Evolutionary conservation across 2,888 invertebrate species (phyloP), one percentile per base, ranked within the genome.

Genomic region (Trichogramma evanescens): DNA sequence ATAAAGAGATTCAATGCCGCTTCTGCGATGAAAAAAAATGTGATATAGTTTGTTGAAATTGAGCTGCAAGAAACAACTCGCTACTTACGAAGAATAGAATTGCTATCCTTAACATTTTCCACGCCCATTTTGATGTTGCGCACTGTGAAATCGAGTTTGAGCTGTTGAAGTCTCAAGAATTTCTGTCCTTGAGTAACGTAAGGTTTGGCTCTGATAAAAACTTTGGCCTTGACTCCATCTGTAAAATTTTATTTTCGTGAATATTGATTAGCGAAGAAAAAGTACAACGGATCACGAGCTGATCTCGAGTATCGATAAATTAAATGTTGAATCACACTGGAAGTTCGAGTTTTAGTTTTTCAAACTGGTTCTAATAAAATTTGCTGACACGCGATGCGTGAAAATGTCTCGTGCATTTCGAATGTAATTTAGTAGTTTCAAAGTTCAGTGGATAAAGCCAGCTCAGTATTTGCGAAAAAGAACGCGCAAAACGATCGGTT

Each of bases 101-200:
- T 92, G 69, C 89, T 86, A 72, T 89, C 89, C 66, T 89, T 88
- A 55, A 91, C 83, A 72, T 91, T 91, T 72, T 91, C 89, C 40
- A 92, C 91, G 10, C 91, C 91, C 92, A 92, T 92, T 75, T 84
- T 83, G 52, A 92, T 91, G 67, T 89, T 84, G 71, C 86, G 87
- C 13, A 92, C 91, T 72, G 88, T 89, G 78, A 92, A 92, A 77
- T 92, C 92, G 82, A 92, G 88, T 76, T 92, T 92, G 7, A 91
- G 82, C 71, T 90, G 87, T 72, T 89, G 86, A 62, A 91, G 81
- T 61, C 81, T 82, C 56, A 92, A 79, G 75, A 85, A 89, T 9
- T 85, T 85, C 65, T 84, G 83, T 6, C 87, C 89, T 69, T 86
- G 82, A 58, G 83, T 79, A 42, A 74, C 70, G 73, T 84, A 83